Evolutionary conservation across 2,113 vertebrate species (phyloP).

Genomic region (Halcyon senegalensis): DNA sequence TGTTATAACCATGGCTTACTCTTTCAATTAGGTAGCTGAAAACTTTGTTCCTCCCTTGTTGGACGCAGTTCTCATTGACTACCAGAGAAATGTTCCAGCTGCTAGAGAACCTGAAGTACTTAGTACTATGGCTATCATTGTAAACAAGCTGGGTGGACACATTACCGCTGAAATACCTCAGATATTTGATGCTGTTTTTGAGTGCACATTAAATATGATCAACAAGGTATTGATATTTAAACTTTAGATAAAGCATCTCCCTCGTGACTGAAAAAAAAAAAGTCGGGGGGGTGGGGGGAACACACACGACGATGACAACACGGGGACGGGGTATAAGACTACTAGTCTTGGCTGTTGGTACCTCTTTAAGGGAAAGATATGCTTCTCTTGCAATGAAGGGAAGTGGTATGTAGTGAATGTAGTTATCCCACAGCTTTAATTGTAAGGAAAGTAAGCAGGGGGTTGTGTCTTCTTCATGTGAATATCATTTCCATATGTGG

Average conservation of each 20-base stretch:
- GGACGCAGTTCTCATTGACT: constrained; percentile 98
- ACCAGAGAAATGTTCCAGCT: constrained; percentile 96
- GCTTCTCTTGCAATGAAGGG: background rate
- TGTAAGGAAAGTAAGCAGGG: accelerated
- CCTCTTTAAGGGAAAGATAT: background rate
- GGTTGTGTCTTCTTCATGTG: background rate
- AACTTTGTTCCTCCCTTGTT: constrained; percentile 97
- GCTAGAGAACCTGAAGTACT: constrained; percentile 98
- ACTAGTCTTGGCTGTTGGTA: background rate
- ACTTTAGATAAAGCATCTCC: background rate
- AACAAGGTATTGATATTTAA: constrained; percentile 85
- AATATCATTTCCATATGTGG: accelerated
- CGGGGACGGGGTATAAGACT: background rate
- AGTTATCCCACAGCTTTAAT: background rate
- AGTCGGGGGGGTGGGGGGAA: background rate
- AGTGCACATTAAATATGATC: constrained; percentile 99
- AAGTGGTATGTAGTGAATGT: background rate
- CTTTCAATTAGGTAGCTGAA: constrained; percentile 88
- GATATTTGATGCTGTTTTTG: constrained; percentile 98
- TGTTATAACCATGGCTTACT: background rate
- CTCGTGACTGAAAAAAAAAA: background rate
- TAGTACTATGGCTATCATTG: constrained; percentile 99
- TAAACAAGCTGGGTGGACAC: constrained; percentile 97
- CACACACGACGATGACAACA: too few species aligned
- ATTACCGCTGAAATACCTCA: constrained; percentile 98